Percentiles rank a stretch among this genome's conserved stretches.
These are phyloP conservation scores for Hapalemur alaotrensis DNA, from an alignment of 2,797 vertebrate species.

Conservation along the genomic window DNA sequence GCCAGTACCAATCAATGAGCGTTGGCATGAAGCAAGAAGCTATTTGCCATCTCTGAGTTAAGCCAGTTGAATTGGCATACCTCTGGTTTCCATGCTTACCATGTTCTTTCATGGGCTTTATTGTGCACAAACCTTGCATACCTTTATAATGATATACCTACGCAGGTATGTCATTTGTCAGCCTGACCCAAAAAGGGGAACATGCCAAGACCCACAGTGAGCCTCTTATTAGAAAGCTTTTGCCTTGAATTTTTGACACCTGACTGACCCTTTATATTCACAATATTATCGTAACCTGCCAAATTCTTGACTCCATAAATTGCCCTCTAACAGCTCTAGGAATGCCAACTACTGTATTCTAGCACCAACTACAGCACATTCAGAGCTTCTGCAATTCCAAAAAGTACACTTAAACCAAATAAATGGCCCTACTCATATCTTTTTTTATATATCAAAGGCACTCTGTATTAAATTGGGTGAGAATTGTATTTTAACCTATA, in stretches of 20 bases:
- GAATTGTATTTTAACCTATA: background rate
- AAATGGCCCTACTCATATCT: background rate
- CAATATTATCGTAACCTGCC: background rate
- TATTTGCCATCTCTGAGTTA: background rate
- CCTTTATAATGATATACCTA: slow-evolving; percentile 44
- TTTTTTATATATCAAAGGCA: background rate
- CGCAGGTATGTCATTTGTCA: slow-evolving; percentile 63
- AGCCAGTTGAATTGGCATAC: background rate
- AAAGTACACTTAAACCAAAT: background rate
- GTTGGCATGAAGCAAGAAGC: background rate
- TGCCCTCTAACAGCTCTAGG: background rate
- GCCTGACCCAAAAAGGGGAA: background rate
- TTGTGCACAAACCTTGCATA: slow-evolving; percentile 9
- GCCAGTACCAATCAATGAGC: background rate
- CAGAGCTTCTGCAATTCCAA: background rate
- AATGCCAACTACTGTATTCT: background rate
- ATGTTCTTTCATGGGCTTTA: slow-evolving; percentile 61
- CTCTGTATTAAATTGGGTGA: background rate
- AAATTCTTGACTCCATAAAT: slow-evolving; percentile 34
- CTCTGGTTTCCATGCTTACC: background rate
- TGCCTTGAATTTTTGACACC: background rate
- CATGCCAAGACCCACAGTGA: background rate
- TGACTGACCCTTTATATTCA: background rate
- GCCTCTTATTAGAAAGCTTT: background rate
- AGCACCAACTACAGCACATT: background rate